Evolutionary conservation across 2,113 vertebrate species (phyloP).

Genomic region (Eptesicus fuscus): DNA sequence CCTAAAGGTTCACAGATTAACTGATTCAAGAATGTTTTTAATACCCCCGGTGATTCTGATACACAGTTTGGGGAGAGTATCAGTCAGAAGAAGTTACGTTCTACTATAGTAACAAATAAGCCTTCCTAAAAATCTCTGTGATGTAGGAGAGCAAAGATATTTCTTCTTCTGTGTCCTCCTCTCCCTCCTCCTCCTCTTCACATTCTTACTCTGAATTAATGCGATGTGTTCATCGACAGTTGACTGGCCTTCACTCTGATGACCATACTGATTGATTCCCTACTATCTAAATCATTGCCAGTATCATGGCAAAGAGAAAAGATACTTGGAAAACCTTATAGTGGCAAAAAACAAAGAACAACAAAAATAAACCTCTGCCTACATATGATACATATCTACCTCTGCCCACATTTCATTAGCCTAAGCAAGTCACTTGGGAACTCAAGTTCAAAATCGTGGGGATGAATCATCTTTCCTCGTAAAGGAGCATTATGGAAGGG

Average conservation of each 20-base stretch:
- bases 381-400: not conserved
- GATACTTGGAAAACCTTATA: not conserved
- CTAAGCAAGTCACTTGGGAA: not conserved
- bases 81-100: not conserved
- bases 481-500: not conserved
- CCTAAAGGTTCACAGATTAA: not conserved
- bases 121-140: not conserved
- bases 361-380: not conserved
- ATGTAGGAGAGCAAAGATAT: not conserved
- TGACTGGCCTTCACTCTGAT: not conserved
- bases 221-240: not conserved
- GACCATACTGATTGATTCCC: not conserved
- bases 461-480: not conserved
- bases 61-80: not conserved
- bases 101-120: not conserved
- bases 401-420: not conserved
- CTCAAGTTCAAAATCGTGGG: not conserved
- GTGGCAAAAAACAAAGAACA: not conserved
- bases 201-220: not conserved
- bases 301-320: not conserved
- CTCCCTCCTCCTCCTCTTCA: not conserved
- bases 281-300: not conserved
- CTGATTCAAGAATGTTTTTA: not conserved
- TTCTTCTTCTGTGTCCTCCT: not conserved
- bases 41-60: not conserved